Conservation (phyloP, 2,797 vertebrate species). For the Remorina albescens region DNA sequence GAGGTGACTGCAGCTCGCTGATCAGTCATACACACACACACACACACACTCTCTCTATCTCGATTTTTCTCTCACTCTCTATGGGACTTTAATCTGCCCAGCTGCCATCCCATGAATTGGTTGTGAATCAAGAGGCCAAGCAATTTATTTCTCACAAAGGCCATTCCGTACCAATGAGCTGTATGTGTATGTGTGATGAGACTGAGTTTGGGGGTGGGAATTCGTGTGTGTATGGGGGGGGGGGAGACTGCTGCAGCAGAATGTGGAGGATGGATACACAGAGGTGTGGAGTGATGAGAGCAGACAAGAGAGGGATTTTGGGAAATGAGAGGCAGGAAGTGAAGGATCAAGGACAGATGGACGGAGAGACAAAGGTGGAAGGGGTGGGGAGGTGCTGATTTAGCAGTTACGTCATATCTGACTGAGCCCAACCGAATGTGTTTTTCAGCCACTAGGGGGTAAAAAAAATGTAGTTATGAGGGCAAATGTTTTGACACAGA, state of each 20-base stretch:
- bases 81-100: conserved; percentile 69
- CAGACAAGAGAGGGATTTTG: conserved; percentile 32
- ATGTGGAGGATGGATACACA: conserved; percentile 28
- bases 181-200: conserved; percentile 40
- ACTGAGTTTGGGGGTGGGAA: conserved; percentile 38
- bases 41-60: conserved; percentile 45
- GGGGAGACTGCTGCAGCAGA: conserved; percentile 20
- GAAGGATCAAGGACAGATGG: no score
- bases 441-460: no score
- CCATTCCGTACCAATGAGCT: conserved; percentile 63
- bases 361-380: conserved; percentile 9
- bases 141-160: conserved; percentile 81
- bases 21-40: conserved; percentile 16
- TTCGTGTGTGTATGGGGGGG: conserved; percentile 39
- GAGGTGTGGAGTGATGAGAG: conserved; percentile 1
- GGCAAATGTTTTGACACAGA: no score
- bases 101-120: conserved; percentile 77
- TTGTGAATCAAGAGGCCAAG: conserved; percentile 82
- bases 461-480: no score
- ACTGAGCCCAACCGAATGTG: no score
- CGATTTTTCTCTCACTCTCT: neutral
- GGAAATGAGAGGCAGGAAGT: conserved; percentile 2
- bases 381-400: neutral
- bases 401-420: no score
- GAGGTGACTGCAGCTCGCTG: neutral